Evolutionary conservation across 2,113 vertebrate species (phyloP), one percentile per base, ranked within the genome.

Genomic region (Nothoprocta pentlandii): DNA sequence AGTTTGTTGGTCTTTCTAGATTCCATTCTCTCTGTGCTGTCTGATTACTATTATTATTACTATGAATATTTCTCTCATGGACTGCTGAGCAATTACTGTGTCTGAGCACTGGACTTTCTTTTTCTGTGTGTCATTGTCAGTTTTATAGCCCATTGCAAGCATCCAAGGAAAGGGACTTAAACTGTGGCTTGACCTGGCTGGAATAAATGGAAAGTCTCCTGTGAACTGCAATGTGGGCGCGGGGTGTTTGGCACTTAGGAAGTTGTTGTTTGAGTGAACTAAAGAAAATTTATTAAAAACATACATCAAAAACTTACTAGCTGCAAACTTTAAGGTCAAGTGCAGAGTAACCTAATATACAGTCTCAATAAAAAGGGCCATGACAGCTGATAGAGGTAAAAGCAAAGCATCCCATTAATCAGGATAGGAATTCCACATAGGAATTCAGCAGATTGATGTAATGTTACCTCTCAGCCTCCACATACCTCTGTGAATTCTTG

Each of bases 1-100:
- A 62, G 8, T 54, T 28, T 66, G 25, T 89, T 90, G 94, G 77
- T 62, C 69, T 89, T 89, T 82, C 70, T 87, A 86, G 91, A 76
- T 42, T 44, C 61, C 68, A 39, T 30, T 80, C 74, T 82, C 64
- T 34, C 49, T 6, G 0, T 80, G 53, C 70, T 87, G 70, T 14
- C 62, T 82, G 53, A 58, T 91, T 56, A 62, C 84, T 94, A 7
- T 36, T 49, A 49, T 49, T 49, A 49, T 28, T 10, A 7, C 69
- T 36, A 7, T 25, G 70, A 84, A 85, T 69, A 85, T 85, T 92
- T 92, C 44, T 89, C 39, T 66, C 26, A 73, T 46, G 59, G 87
- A 46, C 70, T 62, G 73, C 39, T 81, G 70, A 87, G 67, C 91
- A 93, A 87, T 91, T 84, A 80, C 49, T 44, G 80, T 64, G 26